Percentiles rank a stretch among this genome's conserved stretches.
These are phyloP conservation scores for Cladopsammia gracilis DNA, from an alignment of 64 coral and sea anemone species.

Conservation along the genomic window DNA sequence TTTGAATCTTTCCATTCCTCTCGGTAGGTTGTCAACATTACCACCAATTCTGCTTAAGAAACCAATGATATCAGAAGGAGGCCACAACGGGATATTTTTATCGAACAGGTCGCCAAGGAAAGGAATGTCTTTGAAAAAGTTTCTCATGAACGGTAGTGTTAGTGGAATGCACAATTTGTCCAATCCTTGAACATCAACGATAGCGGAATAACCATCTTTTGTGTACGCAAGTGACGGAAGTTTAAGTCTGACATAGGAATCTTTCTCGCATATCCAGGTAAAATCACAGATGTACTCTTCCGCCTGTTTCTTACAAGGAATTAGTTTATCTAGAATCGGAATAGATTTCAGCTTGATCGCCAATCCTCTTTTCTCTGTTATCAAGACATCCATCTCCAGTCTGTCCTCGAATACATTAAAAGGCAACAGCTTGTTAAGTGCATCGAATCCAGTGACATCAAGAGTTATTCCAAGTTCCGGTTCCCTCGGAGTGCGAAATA, in stretches of 20 bases:
- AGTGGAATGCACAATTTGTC: conserved; percentile 70
- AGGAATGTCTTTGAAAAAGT: conserved; percentile 59
- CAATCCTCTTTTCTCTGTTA: conserved; percentile 32
- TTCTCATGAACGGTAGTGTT: conserved; percentile 42
- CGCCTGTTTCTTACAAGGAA: conserved; percentile 45
- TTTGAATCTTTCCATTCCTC: conserved; percentile 57
- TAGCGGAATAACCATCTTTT: conserved; percentile 63
- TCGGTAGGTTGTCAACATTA: conserved; percentile 72
- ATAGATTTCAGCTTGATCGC: conserved; percentile 54
- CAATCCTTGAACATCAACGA: conserved; percentile 64
- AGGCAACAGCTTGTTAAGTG: conserved; percentile 54
- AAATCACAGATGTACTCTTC: conserved; percentile 71
- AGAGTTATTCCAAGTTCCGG: conserved; percentile 48
- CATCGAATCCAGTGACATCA: conserved; percentile 61
- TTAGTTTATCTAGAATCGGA: conserved; percentile 66
- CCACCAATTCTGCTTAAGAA: conserved; percentile 19
- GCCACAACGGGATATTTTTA: conserved; percentile 70
- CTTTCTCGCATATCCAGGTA: conserved; percentile 72
- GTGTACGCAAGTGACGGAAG: conserved; percentile 71
- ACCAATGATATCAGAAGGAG: conserved; percentile 62
- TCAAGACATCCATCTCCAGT: conserved; percentile 37
- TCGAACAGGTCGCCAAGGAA: conserved; percentile 25
- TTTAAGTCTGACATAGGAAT: conserved; percentile 61
- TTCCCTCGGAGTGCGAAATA: conserved; percentile 2
- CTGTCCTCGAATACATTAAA: conserved; percentile 67